phyloP scores from a whole-genome alignment of 1,140 invertebrate genomes.

The Varroa destructor region DNA sequence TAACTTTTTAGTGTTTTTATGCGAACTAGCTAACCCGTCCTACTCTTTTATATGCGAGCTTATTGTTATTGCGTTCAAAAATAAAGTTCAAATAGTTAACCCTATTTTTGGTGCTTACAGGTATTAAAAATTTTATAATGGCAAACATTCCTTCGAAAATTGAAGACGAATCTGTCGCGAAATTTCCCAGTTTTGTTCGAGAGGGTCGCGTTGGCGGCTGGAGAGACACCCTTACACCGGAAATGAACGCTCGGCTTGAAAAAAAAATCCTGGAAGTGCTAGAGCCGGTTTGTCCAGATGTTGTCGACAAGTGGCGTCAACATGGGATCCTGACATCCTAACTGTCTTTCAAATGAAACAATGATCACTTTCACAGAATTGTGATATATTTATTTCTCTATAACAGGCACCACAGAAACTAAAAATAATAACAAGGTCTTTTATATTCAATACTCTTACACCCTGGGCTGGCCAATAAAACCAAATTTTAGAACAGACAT shows the following conservation, averaged over 20 bases:
- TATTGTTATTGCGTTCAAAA: no score
- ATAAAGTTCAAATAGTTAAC: no score
- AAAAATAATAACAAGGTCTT: no score
- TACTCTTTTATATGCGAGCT: no score
- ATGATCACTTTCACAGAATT: no score
- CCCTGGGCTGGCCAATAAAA: no score
- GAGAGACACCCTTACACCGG: not conserved
- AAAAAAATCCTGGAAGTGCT: not conserved
- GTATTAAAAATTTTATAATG: not conserved
- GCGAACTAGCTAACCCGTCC: no score
- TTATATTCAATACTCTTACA: no score
- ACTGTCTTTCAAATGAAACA: not conserved
- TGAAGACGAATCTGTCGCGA: not conserved
- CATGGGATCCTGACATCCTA: conserved; percentile 7
- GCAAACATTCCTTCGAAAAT: not conserved
- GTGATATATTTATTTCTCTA: not conserved
- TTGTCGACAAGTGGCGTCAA: conserved; percentile 15
- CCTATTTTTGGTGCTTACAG: not conserved
- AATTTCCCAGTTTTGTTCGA: conserved; percentile 9
- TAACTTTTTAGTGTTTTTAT: no score
- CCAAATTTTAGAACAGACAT: no score
- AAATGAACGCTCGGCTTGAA: conserved; percentile 2
- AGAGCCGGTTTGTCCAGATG: conserved; percentile 5
- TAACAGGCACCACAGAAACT: no score
- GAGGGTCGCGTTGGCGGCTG: conserved; percentile 8